phyloP scores from a whole-genome alignment of 2,113 vertebrate species.

The Lophura nycthemera region DNA sequence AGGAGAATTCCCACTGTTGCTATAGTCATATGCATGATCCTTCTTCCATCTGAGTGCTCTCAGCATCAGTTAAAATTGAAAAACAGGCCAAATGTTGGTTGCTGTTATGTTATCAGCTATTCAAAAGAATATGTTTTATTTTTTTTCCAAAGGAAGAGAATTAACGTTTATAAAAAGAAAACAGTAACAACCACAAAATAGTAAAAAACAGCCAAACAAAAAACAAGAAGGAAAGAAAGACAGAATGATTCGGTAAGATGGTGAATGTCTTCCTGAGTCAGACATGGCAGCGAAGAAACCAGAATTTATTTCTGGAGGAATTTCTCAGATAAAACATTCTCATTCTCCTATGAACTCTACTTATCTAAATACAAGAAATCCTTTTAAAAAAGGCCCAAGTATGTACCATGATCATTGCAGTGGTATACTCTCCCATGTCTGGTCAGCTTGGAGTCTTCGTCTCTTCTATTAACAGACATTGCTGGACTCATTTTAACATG shows the following conservation, averaged over 20 bases:
- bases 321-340: neutral
- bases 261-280: neutral
- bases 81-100: conserved; percentile 47
- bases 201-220: neutral
- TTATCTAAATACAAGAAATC: neutral
- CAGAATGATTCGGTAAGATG: neutral
- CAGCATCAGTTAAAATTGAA: conserved; percentile 46
- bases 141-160: neutral
- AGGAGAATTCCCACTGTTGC: conserved; percentile 52
- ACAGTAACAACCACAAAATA: neutral
- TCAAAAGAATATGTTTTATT: neutral
- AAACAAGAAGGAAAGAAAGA: neutral
- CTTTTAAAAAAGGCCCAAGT: neutral
- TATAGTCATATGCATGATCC: conserved; percentile 48
- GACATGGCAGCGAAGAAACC: neutral
- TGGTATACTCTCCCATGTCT: rapidly evolving
- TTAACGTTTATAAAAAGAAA: neutral
- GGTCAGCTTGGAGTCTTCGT: neutral
- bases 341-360: neutral
- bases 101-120: neutral
- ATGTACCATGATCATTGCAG: neutral
- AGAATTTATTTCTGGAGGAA: neutral
- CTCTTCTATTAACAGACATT: neutral
- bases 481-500: neutral
- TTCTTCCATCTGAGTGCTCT: conserved; percentile 43